Evolutionary conservation across 2,113 vertebrate species (phyloP).

Genomic region (Podarcis muralis): DNA sequence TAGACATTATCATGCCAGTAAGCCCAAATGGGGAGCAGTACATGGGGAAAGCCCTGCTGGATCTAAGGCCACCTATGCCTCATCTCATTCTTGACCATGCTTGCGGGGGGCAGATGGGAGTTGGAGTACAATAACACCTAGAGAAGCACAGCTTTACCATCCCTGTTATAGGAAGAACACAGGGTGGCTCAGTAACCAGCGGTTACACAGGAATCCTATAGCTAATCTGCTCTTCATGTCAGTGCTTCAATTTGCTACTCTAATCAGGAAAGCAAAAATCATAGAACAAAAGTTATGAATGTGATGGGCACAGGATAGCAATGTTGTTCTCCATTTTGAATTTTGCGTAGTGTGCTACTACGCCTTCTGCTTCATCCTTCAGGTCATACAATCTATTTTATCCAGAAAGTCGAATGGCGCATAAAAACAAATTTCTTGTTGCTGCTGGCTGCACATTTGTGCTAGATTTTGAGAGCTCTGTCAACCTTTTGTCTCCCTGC

Average conservation of each 20-base stretch:
- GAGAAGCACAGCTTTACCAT: background rate
- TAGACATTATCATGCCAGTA: too few species aligned
- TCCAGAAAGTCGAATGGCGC: background rate
- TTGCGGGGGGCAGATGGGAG: too few species aligned
- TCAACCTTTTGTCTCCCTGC: background rate
- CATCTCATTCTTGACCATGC: too few species aligned
- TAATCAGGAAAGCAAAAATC: background rate
- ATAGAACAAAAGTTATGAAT: background rate
- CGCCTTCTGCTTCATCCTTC: background rate
- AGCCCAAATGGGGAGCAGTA: too few species aligned
- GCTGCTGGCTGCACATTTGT: background rate
- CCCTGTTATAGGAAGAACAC: background rate
- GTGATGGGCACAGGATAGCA: background rate
- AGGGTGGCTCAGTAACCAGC: background rate
- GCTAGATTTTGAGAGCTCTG: background rate
- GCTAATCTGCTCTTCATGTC: background rate
- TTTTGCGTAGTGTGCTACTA: background rate
- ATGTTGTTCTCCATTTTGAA: background rate
- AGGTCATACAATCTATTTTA: background rate
- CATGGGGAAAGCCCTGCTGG: too few species aligned
- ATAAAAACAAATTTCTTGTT: background rate
- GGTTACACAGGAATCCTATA: background rate
- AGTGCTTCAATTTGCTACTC: background rate
- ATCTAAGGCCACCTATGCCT: too few species aligned
- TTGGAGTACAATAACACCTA: too few species aligned